Evolutionary conservation across 2,888 invertebrate species (phyloP), one percentile per base, ranked within the genome.

Genomic region (Drosophila paracracens): DNA sequence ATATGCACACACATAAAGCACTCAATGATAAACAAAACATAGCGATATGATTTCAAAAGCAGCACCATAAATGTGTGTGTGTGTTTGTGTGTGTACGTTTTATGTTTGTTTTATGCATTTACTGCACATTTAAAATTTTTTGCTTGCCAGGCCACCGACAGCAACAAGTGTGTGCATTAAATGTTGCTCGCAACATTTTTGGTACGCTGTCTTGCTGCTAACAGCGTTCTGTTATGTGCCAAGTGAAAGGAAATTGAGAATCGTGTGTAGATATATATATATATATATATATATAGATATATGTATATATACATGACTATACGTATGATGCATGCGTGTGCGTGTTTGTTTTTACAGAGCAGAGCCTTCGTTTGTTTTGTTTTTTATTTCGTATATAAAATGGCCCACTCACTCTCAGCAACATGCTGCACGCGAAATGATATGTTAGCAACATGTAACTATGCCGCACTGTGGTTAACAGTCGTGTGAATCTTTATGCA

Each of bases 401-500:
- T 33, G 36, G n/a, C 53, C 46, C 36, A 61, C 21, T 21, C 29
- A 56, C 33, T 74, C 25, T 69, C 50, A 35, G 76, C 70, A 77
- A 58, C 77, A 80, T 77, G 81, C 33, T 63, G 81, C 66, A 11
- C 11, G 27, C 33, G 21, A 21, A 16, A 33, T n/a, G n/a, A 21
- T n/a, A 56, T 18, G 18, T 46, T 53, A n/a, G 51, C 61, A 64
- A 67, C 63, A 67, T 59, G 76, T 65, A 5, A 33, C 38, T 33
- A 43, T 71, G 62, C 36, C 59, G 70, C 67, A 70, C 61, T 52
- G 76, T 71, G 63, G 75, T 67, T 16, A 58, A 76, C 70, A 80
- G 67, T 54, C 33, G 52, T 25, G 31, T 62, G 81, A 80, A 80
- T 76, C 51, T n/a, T 48, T 70, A 77, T 78, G 82, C 69, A 54